Evolutionary conservation across 1,140 invertebrate genomes (phyloP).

Genomic region (Oryctes rhinoceros): DNA sequence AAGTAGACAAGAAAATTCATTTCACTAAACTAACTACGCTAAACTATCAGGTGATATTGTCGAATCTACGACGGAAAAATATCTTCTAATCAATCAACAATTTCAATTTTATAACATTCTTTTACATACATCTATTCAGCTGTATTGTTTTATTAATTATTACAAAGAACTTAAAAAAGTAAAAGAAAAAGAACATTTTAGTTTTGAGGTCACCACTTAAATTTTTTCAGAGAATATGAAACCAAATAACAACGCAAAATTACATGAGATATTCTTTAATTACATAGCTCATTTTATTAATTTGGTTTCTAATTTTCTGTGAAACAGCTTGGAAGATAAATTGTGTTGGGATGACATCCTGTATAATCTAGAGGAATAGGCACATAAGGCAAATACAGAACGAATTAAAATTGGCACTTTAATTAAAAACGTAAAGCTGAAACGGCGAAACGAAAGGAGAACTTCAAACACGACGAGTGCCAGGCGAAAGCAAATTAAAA

Average conservation of each 20-base stretch:
- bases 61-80: too few relatives aligned
- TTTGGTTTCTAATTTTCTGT: not conserved
- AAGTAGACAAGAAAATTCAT: too few relatives aligned
- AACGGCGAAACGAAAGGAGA: slow-evolving; percentile 31
- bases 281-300: not conserved
- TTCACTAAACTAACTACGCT: too few relatives aligned
- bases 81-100: too few relatives aligned
- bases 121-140: too few relatives aligned
- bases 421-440: slow-evolving; percentile 35
- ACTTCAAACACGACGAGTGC: slow-evolving; percentile 34
- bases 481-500: slow-evolving; percentile 26
- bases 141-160: not conserved
- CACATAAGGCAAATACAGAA: slow-evolving; percentile 30
- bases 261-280: slow-evolving; percentile 5
- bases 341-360: slow-evolving; percentile 22
- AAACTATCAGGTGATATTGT: too few relatives aligned
- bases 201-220: too few relatives aligned
- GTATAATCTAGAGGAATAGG: slow-evolving; percentile 8
- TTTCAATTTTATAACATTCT: too few relatives aligned
- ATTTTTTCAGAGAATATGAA: not conserved
- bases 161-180: not conserved
- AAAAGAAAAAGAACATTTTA: too few relatives aligned
- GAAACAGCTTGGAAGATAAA: slow-evolving; percentile 12
- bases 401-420: slow-evolving; percentile 37
- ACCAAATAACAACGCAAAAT: not conserved